Evolutionary conservation across 2,797 vertebrate species (phyloP), one percentile per base, ranked within the genome.

Genomic region (Lerista edwardsae): DNA sequence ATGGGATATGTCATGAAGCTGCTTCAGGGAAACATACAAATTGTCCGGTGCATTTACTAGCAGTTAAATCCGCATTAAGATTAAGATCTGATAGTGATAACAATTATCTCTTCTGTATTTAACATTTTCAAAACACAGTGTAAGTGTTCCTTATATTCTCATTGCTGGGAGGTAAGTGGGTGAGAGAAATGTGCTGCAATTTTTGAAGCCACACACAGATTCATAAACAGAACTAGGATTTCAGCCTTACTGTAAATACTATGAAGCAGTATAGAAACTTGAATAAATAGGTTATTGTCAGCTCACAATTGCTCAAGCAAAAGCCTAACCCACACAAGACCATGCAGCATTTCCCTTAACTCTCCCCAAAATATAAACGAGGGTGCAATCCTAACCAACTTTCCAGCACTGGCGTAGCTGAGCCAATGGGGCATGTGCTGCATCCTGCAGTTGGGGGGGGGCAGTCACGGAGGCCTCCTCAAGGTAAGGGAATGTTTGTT

Each of bases 61-160:
- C 78, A 85, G 80, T 83, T 84, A 89, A 91, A 87, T 88, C 89
- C 87, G 77, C 83, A 41, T 0, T 0, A 1, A 90, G 89, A 90
- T 92, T 79, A 77, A 85, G 88, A 91, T 92, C 88, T 84, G 65
- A 89, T 6, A 31, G 86, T 79, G 84, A 89, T 90, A 89, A 91
- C 83, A 90, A 93, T 93, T 90, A 92, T 87, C 6, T 59, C 85
- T 88, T 90, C 89, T 88, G 84, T 65, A 83, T 84, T 88, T 92
- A 79, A 10, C 27, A n/a, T 12, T n/a, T 27, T 86, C 84, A 84
- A 88, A 85, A 34, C 0, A 0, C 62, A 67, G 73, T 27, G 36
- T 23, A 75, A 36, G 25, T 34, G 34, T 64, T 62, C 29, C 68
- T 62, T 71, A 69, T 55, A 59, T 72, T 78, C 74, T 64, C 67